These are phyloP conservation scores for Bubalus kerabau DNA, from an alignment of 2,113 vertebrate genomes.

Conservation along the genomic window DNA sequence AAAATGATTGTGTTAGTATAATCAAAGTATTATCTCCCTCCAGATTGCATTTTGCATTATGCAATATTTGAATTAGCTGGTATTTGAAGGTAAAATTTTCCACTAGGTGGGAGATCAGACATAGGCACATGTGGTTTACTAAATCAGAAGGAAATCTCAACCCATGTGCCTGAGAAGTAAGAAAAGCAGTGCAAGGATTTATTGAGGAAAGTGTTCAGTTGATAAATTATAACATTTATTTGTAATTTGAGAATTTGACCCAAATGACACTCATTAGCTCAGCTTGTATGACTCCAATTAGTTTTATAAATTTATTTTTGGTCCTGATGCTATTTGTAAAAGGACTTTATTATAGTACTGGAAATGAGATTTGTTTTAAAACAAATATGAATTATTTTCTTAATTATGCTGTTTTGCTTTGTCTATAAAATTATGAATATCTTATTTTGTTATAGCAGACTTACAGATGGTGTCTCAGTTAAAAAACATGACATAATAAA, in stretches of 20 bases:
- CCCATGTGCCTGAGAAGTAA: constrained; percentile 67
- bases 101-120: constrained; percentile 68
- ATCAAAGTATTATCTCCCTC: not conserved
- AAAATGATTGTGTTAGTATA: constrained; percentile 41
- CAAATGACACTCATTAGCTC: constrained; percentile 79
- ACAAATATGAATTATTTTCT: constrained; percentile 66
- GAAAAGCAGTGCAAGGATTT: constrained; percentile 76
- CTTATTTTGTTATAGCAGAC: not conserved
- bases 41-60: constrained; percentile 70
- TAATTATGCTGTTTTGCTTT: constrained; percentile 67
- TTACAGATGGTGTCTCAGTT: not conserved
- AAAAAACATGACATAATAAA: not conserved
- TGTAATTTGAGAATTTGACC: constrained; percentile 82
- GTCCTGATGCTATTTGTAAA: constrained; percentile 61
- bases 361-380: constrained; percentile 75
- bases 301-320: constrained; percentile 80
- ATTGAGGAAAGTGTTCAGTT: constrained; percentile 78
- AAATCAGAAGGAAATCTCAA: constrained; percentile 75
- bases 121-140: constrained; percentile 72
- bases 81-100: constrained; percentile 70
- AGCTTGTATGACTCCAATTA: constrained; percentile 73
- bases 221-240: constrained; percentile 82
- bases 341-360: constrained; percentile 50
- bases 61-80: constrained; percentile 64
- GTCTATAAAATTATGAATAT: constrained; percentile 46